phyloP scores from a whole-genome alignment of 92 coral and sea anemone species.

The Galaxea fascicularis region DNA sequence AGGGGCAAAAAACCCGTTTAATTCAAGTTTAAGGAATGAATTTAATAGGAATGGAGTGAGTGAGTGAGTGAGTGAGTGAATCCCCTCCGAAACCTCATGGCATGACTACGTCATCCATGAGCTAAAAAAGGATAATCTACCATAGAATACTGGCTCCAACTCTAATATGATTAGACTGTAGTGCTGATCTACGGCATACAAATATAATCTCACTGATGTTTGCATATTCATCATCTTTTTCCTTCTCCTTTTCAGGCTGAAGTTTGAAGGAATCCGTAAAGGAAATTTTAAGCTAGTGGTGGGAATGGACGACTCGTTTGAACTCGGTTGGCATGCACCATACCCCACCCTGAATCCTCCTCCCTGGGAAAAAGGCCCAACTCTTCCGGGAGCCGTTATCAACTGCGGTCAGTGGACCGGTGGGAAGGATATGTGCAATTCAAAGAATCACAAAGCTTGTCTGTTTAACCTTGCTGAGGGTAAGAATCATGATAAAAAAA shows the following conservation, averaged over 20 bases:
- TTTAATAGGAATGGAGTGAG: too few relatives aligned
- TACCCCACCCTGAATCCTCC: constrained; percentile 61
- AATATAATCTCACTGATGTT: too few relatives aligned
- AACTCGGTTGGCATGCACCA: constrained; percentile 78
- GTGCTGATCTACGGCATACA: too few relatives aligned
- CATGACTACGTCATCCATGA: too few relatives aligned
- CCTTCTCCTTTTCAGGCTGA: constrained; percentile 42
- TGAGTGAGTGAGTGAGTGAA: too few relatives aligned
- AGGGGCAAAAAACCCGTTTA: too few relatives aligned
- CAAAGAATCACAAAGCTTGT: constrained; percentile 70
- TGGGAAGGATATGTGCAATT: constrained; percentile 63
- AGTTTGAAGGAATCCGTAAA: constrained; percentile 80
- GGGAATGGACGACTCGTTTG: constrained; percentile 90
- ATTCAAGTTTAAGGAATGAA: too few relatives aligned
- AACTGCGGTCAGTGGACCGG: constrained; percentile 67
- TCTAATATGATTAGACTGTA: too few relatives aligned
- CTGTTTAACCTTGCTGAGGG: constrained; percentile 78
- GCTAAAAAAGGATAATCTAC: too few relatives aligned
- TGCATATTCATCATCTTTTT: too few relatives aligned
- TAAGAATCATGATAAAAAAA: constrained; percentile 7
- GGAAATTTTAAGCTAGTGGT: constrained; percentile 80
- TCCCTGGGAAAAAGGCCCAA: constrained; percentile 28
- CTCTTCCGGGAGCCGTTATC: constrained; percentile 77
- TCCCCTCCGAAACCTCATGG: too few relatives aligned
- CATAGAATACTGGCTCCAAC: too few relatives aligned